Conservation (phyloP, 2,797 vertebrate species). For the Oreonectes daqikongensis region DNA sequence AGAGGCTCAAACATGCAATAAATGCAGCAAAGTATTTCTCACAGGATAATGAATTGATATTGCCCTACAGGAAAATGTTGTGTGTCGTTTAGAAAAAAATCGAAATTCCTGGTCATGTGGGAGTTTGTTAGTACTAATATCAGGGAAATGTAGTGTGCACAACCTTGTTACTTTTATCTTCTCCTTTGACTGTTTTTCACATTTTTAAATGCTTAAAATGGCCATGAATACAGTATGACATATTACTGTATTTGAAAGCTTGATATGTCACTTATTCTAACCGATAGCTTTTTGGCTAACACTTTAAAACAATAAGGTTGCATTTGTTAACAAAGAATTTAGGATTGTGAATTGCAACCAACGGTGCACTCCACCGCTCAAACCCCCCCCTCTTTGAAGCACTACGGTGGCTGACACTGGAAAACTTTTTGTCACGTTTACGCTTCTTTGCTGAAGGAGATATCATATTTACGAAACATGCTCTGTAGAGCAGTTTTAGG, state of each 20-base stretch:
- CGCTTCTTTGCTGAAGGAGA: too few species aligned
- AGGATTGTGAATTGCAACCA: too few species aligned
- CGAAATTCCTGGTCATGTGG: conserved; percentile 4
- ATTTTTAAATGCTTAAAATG: not conserved
- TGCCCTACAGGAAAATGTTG: not conserved
- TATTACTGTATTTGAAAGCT: not conserved
- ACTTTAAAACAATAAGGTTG: too few species aligned
- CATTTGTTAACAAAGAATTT: too few species aligned
- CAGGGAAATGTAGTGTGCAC: not conserved
- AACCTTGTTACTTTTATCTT: not conserved
- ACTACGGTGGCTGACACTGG: too few species aligned
- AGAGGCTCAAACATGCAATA: conserved; percentile 31
- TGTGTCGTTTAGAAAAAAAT: conserved; percentile 2
- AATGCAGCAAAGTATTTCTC: conserved; percentile 3
- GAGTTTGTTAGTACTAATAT: conserved; percentile 27
- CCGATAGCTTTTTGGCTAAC: too few species aligned
- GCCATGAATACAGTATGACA: not conserved
- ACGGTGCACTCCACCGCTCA: too few species aligned
- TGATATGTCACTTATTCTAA: not conserved
- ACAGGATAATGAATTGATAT: conserved; percentile 14
- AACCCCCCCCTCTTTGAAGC: too few species aligned
- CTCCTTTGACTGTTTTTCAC: conserved; percentile 4
- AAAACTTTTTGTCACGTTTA: too few species aligned
- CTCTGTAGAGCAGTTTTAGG: too few species aligned
- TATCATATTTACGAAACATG: too few species aligned